These are phyloP conservation scores for Boloria selene DNA, from an alignment of 2,888 invertebrate species.

Conservation along the genomic window DNA sequence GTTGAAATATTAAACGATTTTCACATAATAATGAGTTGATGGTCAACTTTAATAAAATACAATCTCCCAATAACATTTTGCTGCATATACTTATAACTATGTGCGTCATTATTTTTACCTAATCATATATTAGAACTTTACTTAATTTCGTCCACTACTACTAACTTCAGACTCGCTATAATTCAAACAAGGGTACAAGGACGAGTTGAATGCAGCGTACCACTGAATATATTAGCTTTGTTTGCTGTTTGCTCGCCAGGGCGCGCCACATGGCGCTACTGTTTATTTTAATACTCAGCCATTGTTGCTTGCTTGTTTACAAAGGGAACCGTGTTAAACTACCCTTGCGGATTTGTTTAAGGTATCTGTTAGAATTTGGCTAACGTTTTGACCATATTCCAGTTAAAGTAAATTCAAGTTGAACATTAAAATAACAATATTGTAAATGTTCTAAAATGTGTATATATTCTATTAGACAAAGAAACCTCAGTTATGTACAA, in stretches of 20 bases:
- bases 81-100: too few species aligned
- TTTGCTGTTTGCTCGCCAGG: conserved; percentile 68
- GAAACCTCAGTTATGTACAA: too few species aligned
- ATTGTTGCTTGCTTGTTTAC: conserved; percentile 75
- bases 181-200: conserved; percentile 22
- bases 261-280: conserved; percentile 74
- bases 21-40: too few species aligned
- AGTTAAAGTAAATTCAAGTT: conserved; percentile 21
- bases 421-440: not conserved
- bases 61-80: too few species aligned
- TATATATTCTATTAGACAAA: too few species aligned
- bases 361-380: conserved; percentile 48
- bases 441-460: not conserved
- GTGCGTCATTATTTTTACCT: too few species aligned
- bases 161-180: not conserved
- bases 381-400: conserved; percentile 43
- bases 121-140: too few species aligned
- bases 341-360: conserved; percentile 66
- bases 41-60: too few species aligned
- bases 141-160: not conserved
- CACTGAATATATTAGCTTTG: conserved; percentile 74
- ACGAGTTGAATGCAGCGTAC: conserved; percentile 39
- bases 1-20: too few species aligned
- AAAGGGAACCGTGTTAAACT: conserved; percentile 68
- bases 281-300: conserved; percentile 82